Base-by-base conservation (phyloP, 1,140 invertebrate genomes). In the Drosophila virilis region DNA sequence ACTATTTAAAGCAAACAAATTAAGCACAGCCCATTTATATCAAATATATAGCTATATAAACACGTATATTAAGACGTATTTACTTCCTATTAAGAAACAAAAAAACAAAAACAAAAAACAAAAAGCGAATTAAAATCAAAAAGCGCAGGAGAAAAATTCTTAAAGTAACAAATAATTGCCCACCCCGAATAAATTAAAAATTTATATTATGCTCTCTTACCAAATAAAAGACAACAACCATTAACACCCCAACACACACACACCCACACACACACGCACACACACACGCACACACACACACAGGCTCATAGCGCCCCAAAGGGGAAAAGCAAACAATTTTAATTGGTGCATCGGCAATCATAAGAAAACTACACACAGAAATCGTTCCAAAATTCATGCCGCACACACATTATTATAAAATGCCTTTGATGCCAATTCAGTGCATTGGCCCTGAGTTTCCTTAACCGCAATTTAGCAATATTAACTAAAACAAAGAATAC, bases 1-100 rank as follows among this genome's bases (percentile, higher is more conserved):
- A 37, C 65, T 61, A 50, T 60, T 68, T 50, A 54, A 71, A 70
- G 33, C 52, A 70, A 57, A 43, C 8, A 68, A 54, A 38, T 70
- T 50, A 77, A 72, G 69, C 69, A 73, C 69, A 77, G 58, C 57
- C 70, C 74, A 73, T 73, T 54, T 58, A 73, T 77, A 77, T 67
- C 74, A 66, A 67, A 60, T 72, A 60, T 72, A 76, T 76, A 76
- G 61, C 42, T 66, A 33, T 60, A 45, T 64, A 46, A 32, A 46
- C 13, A 58, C 35, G 48, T 52, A 59, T 64, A 64, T 61, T 42
- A 77, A 77, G 74, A 67, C 58, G 55, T 67, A 77, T 73, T 61
- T 77, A 77, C 48, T 77, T 77, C 74, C 74, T 73, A 67, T 66
- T 77, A 73, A 72, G 70, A 9, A 61, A 64, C 52, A 46, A 38